Conservation (phyloP, 2,888 invertebrate genomes). For the Nesidiocoris tenuis region DNA sequence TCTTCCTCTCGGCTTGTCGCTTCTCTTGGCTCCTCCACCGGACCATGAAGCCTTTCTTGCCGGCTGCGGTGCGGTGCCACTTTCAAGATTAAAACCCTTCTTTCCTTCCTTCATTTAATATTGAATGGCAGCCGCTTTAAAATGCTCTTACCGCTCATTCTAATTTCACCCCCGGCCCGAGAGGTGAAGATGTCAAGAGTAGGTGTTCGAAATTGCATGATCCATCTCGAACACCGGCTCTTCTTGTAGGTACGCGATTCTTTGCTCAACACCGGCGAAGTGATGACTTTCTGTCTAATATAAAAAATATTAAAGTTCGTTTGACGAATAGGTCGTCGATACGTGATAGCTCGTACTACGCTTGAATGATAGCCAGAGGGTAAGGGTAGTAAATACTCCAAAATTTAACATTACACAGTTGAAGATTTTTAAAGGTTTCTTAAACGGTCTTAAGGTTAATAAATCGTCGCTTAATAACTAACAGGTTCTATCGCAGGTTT, state of each 20-base stretch:
- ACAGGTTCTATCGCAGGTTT: too few species aligned
- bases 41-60: neutral
- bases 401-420: neutral
- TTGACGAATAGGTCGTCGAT: too few species aligned
- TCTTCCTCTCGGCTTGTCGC: neutral
- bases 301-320: too few species aligned
- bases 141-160: slow-evolving; percentile 11
- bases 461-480: too few species aligned
- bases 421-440: neutral
- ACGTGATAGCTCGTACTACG: too few species aligned
- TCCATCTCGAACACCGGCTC: too few species aligned
- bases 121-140: slow-evolving; percentile 20
- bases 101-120: slow-evolving; percentile 3
- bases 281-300: too few species aligned
- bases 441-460: neutral
- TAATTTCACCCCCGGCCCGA: slow-evolving; percentile 7
- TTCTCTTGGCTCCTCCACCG: neutral
- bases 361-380: too few species aligned
- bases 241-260: too few species aligned
- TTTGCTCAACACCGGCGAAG: too few species aligned
- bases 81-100: slow-evolving; percentile 17
- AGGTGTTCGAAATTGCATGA: neutral
- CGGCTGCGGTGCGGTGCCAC: neutral
- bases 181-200: neutral
- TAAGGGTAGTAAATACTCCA: too few species aligned